A percentile compares a stretch with the other conserved stretches of the same genome.
Conservation (phyloP, 2,113 vertebrate species). For the Hypocryptadius cinnamomeus region DNA sequence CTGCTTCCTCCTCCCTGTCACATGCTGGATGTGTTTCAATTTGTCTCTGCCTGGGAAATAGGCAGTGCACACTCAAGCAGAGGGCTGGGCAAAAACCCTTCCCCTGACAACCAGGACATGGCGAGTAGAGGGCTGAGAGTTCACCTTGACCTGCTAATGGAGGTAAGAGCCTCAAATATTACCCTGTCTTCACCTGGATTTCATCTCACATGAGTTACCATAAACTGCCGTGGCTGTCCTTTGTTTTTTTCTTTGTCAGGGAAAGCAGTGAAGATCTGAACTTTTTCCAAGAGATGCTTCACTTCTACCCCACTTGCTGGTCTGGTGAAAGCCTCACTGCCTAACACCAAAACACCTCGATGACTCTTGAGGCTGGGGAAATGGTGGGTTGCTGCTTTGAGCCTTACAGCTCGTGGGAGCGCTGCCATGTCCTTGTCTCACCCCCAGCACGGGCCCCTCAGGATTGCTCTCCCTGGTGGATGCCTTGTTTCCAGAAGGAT, state of each 20-base stretch:
- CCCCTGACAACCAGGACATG: background rate
- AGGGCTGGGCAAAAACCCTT: background rate
- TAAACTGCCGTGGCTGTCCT: background rate
- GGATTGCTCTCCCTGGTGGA: background rate
- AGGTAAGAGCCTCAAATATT: background rate
- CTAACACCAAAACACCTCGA: background rate
- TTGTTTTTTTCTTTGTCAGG: background rate
- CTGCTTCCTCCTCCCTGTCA: background rate
- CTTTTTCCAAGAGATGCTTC: background rate
- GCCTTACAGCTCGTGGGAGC: background rate
- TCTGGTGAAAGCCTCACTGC: background rate
- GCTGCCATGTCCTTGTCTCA: background rate
- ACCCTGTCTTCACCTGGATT: background rate
- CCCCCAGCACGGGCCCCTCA: background rate
- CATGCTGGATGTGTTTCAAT: background rate
- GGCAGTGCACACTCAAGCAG: background rate
- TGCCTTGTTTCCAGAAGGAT: background rate
- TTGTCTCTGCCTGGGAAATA: background rate
- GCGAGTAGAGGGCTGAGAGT: background rate
- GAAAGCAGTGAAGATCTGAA: background rate
- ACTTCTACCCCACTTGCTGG: background rate
- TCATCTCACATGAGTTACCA: fast-evolving
- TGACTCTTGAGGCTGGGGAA: background rate
- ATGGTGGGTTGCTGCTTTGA: background rate
- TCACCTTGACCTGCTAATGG: background rate